Conservation (phyloP, 1,140 invertebrate species). For the Lutraria rhynchaena region DNA sequence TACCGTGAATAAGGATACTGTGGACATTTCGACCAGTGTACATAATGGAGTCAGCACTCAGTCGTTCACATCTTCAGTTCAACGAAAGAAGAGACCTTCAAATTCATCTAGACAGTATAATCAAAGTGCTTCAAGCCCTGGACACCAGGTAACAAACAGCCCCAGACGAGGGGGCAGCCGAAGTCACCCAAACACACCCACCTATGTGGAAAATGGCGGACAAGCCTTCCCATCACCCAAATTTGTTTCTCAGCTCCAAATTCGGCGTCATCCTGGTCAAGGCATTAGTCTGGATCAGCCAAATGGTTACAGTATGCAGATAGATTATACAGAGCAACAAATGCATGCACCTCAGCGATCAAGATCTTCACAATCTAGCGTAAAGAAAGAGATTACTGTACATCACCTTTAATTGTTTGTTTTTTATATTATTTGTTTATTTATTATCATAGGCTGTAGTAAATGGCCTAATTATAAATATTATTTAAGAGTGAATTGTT, state of each 20-base stretch:
- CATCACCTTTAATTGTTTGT: slow-evolving; percentile 41
- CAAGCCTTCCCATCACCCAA: slow-evolving; percentile 18
- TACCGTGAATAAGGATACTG: slow-evolving; percentile 12
- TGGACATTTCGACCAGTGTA: slow-evolving; percentile 23
- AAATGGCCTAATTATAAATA: too few species aligned
- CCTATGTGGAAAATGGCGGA: slow-evolving; percentile 39
- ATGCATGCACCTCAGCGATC: slow-evolving; percentile 22
- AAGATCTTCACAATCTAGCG: background rate
- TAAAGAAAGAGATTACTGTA: slow-evolving; percentile 35
- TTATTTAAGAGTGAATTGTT: too few species aligned
- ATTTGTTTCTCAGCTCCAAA: slow-evolving; percentile 51
- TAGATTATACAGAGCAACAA: slow-evolving; percentile 45
- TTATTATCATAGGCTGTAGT: too few species aligned
- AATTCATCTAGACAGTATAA: background rate
- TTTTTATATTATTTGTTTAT: background rate
- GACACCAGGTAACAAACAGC: background rate
- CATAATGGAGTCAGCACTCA: slow-evolving; percentile 30
- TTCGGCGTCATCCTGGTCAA: slow-evolving; percentile 23
- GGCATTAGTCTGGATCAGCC: slow-evolving; percentile 14
- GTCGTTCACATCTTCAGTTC: slow-evolving; percentile 29
- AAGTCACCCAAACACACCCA: slow-evolving; percentile 44
- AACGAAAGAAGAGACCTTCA: background rate
- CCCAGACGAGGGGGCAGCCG: background rate
- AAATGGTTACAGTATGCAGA: slow-evolving; percentile 49
- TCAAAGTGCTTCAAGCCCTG: slow-evolving; percentile 21